phyloP scores from a whole-genome alignment of 2,113 vertebrate genomes.

The Saccopteryx bilineata region DNA sequence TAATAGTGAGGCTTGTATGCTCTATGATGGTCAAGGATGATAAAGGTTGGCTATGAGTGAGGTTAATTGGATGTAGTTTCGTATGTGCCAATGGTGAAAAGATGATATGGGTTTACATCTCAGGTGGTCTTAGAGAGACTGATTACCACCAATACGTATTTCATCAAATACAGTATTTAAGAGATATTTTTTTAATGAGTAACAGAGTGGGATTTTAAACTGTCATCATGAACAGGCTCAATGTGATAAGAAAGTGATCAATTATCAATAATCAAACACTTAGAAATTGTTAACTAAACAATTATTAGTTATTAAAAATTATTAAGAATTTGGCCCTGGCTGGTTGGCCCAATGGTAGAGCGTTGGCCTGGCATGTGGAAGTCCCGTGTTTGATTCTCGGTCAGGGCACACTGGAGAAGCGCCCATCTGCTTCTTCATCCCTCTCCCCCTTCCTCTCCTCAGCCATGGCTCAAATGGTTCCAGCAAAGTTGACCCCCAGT shows the following conservation, averaged over 20 bases:
- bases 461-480: too few species aligned
- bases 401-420: too few species aligned
- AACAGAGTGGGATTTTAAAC: neutral
- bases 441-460: too few species aligned
- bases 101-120: neutral
- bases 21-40: neutral
- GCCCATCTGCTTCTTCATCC: too few species aligned
- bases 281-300: neutral
- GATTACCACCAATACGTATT: neutral
- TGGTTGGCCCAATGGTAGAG: too few species aligned
- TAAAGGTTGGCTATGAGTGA: neutral
- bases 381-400: too few species aligned
- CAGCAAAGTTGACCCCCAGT: too few species aligned
- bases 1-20: neutral
- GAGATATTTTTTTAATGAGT: neutral
- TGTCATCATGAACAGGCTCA: neutral
- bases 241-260: neutral
- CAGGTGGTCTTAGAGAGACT: neutral
- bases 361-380: too few species aligned
- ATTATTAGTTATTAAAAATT: neutral
- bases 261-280: neutral
- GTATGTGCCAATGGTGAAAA: neutral
- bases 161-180: neutral
- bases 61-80: neutral
- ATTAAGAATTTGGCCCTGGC: neutral